phyloP scores from a whole-genome alignment of 1,140 invertebrate species.

The Drosophila erecta region DNA sequence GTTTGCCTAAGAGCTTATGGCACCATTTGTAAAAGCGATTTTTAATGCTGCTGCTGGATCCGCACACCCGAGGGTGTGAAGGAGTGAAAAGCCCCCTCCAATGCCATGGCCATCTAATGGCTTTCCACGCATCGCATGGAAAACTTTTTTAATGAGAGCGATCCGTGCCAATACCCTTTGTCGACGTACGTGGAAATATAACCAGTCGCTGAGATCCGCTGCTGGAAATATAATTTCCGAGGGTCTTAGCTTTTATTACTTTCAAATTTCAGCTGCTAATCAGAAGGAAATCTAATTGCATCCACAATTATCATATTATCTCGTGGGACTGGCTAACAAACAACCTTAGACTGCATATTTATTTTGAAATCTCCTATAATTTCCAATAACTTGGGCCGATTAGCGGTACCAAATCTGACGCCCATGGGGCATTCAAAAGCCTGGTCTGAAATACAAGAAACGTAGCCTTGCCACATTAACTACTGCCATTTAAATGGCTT shows the following conservation, averaged over 20 bases:
- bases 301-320: not conserved
- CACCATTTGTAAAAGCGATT: slow-evolving; percentile 81
- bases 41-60: slow-evolving; percentile 72
- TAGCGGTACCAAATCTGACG: not conserved
- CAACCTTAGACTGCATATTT: not conserved
- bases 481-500: slow-evolving; percentile 40
- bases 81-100: slow-evolving; percentile 12
- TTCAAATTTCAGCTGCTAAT: not conserved
- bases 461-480: slow-evolving; percentile 14
- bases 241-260: not conserved
- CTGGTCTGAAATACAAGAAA: not conserved
- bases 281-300: not conserved
- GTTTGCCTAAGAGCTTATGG: slow-evolving; percentile 78
- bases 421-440: slow-evolving; percentile 1
- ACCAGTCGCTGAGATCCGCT: not conserved
- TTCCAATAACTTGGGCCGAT: not conserved
- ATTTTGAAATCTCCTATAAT: not conserved
- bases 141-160: slow-evolving; percentile 68
- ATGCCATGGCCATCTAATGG: slow-evolving; percentile 68
- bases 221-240: not conserved
- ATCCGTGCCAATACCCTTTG: slow-evolving; percentile 45
- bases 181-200: not conserved
- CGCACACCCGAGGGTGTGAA: slow-evolving; percentile 29
- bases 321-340: too few relatives aligned
- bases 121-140: slow-evolving; percentile 53